Conservation (phyloP, 2,888 invertebrate species). For the Tribolium freemani region DNA sequence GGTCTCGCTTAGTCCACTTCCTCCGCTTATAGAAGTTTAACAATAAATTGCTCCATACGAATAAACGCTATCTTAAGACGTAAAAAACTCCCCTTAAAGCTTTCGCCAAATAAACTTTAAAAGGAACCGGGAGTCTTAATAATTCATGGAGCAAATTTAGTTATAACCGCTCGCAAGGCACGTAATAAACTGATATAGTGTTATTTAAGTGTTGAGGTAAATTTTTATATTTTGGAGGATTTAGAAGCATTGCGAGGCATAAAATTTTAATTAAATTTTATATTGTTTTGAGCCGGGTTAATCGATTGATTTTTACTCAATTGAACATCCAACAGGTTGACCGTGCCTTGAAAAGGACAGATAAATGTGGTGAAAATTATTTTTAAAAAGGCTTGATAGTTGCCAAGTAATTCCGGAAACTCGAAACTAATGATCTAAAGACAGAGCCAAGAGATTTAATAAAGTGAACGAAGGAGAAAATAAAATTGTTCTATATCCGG, state of each 20-base stretch:
- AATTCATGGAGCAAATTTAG: background rate
- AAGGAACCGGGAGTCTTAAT: background rate
- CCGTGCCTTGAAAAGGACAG: background rate
- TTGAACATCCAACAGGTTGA: conserved; percentile 20
- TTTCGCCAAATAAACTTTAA: background rate
- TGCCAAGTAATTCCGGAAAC: conserved; percentile 46
- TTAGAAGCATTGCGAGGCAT: background rate
- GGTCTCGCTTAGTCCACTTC: background rate
- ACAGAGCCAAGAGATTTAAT: conserved; percentile 46
- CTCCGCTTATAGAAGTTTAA: background rate
- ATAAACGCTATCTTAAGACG: too few relatives aligned
- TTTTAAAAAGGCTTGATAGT: conserved; percentile 30
- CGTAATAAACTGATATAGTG: background rate
- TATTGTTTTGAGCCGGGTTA: background rate
- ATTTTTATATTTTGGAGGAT: background rate
- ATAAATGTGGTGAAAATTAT: conserved; percentile 18
- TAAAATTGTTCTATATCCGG: conserved; percentile 30
- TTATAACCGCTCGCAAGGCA: background rate
- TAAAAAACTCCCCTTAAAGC: background rate
- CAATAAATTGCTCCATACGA: background rate
- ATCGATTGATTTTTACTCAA: background rate
- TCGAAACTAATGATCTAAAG: conserved; percentile 44
- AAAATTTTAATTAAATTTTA: background rate
- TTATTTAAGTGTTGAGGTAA: background rate
- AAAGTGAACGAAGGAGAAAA: conserved; percentile 38